Evolutionary conservation across 2,888 invertebrate genomes (phyloP), one percentile per base, ranked within the genome.

Genomic region (Ashinkailepas kermadecensis): DNA sequence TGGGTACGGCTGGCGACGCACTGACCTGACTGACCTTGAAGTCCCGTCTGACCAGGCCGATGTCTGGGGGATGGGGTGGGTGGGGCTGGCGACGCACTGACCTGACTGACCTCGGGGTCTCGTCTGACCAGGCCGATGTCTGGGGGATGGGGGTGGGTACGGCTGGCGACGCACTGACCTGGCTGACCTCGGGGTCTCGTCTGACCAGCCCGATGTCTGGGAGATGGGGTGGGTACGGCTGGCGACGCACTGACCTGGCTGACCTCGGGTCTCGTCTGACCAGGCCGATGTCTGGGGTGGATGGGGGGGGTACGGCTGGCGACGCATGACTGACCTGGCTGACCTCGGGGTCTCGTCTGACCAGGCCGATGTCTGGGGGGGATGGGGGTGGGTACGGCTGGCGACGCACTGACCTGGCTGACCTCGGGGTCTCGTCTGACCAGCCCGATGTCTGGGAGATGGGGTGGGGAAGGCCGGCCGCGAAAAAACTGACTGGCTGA

Each of bases 31-130:
- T 80, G 67, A 23, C 84, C 84, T 18, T 56, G 62, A 3, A 70
- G 64, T 23, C 84, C 84, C 2, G 80, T 82, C 8, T 65, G 18
- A 39, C 86, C 86, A 8, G 84, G 81, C 11, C 39, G 39, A 39
- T 39, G 39, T 4, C 39, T 39, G 1, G 39, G n/a, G n/a, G 39
- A 39, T 39, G 39, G 39, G 39, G 4, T 39, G 39, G 39, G 59
- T 59, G 59, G 12, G 59, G 59, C 15, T 59, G 59, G 59, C 59
- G 15, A 15, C 23, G 65, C 23, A 9, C 74, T 74, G 59, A 81
- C 84, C 84, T 39, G 82, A 82, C 0, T 80, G 67, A 23, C 84
- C 84, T 18, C 59, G 62, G 6, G 78, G 64, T 23, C 84, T 84
- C 2, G 80, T 82, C 8, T 65, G 18, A 39, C 86, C 86, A 8